Evolutionary conservation across 1,140 invertebrate genomes (phyloP).

Genomic region (Sitodiplosis mosellana): DNA sequence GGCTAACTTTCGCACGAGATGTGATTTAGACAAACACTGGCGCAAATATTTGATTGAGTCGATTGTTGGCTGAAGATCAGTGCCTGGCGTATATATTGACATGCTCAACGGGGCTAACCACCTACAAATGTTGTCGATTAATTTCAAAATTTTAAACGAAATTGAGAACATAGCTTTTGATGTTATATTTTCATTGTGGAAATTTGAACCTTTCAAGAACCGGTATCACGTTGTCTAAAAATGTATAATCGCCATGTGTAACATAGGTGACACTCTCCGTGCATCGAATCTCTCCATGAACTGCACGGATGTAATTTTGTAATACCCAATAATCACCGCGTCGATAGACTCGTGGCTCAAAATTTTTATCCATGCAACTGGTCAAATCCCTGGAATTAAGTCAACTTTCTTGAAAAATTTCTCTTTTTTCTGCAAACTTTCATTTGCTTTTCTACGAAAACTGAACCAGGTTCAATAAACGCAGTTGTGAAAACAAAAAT

Average conservation of each 20-base stretch:
- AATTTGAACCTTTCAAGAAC: constrained; percentile 49
- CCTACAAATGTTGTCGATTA: no score
- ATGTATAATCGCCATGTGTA: constrained; percentile 80
- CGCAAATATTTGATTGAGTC: constrained; percentile 47
- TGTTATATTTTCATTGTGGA: no score
- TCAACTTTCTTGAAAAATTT: no score
- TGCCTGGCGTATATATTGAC: constrained; percentile 55
- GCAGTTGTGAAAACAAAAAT: no score
- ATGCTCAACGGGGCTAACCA: constrained; percentile 53
- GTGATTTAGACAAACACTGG: constrained; percentile 39
- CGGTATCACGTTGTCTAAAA: constrained; percentile 73
- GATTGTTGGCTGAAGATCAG: constrained; percentile 42
- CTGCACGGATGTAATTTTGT: constrained; percentile 61
- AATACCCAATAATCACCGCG: constrained; percentile 78
- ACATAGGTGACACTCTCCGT: constrained; percentile 80
- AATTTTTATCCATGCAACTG: constrained; percentile 43
- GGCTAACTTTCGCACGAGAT: constrained; percentile 50
- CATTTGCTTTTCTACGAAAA: no score
- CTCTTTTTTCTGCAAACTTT: no score
- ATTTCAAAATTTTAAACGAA: no score
- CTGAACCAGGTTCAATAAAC: no score
- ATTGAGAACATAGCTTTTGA: no score
- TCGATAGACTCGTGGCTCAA: constrained; percentile 43
- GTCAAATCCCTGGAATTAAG: constrained; percentile 19
- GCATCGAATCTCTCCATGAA: constrained; percentile 39